Evolutionary conservation across 2,797 vertebrate species (phyloP).

Genomic region (Karalla daura): DNA sequence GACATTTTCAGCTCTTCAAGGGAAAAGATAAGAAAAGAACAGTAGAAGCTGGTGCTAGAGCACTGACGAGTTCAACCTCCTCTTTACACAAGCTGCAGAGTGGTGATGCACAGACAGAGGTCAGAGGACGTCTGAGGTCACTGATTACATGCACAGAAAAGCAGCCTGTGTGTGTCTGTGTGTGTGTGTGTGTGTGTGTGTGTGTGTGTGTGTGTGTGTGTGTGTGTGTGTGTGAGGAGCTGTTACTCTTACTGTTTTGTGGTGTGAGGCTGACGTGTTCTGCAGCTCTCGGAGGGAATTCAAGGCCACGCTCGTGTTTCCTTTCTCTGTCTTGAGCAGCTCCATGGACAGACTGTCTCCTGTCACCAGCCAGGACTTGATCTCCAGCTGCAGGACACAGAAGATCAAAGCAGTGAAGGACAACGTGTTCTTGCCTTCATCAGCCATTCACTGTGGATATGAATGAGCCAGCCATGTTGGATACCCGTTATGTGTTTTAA

Average conservation of each 20-base stretch:
- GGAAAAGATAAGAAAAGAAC: neutral
- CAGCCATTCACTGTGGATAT: neutral
- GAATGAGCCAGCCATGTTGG: neutral
- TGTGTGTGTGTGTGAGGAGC: too few species aligned
- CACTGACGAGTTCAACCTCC: too few species aligned
- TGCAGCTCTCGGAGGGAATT: slow-evolving; percentile 88
- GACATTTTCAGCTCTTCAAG: neutral
- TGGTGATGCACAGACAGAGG: too few species aligned
- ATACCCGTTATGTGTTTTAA: neutral
- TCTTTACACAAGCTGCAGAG: too few species aligned
- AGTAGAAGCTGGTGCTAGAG: neutral
- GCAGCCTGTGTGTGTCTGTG: neutral
- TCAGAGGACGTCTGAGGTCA: neutral
- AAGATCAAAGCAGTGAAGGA: neutral
- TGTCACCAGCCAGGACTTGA: slow-evolving; percentile 97
- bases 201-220: too few species aligned
- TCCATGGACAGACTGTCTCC: slow-evolving; percentile 96
- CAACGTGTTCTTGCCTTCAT: slow-evolving; percentile 5
- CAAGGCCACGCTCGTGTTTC: slow-evolving; percentile 89
- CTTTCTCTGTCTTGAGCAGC: slow-evolving; percentile 91
- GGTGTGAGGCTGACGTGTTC: slow-evolving; percentile 86
- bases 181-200: too few species aligned
- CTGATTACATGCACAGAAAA: neutral
- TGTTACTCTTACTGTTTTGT: slow-evolving; percentile 91
- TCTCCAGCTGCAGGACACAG: slow-evolving; percentile 89